These are phyloP conservation scores for Phalanger gymnotis DNA, from an alignment of 2,797 vertebrate species.

Conservation along the genomic window DNA sequence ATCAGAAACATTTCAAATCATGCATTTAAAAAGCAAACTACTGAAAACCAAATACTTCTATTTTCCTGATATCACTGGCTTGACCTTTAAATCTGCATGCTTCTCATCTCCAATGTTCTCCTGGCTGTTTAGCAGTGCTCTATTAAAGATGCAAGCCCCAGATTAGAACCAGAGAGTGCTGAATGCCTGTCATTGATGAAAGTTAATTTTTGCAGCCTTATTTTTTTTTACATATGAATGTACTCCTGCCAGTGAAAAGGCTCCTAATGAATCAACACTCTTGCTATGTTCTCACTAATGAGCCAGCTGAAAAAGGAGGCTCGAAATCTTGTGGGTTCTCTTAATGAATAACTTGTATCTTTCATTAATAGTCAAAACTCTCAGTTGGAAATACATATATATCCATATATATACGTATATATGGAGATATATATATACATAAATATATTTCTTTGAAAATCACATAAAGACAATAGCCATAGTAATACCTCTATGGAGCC, in stretches of 20 bases:
- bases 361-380: conserved; percentile 71
- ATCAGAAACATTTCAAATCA: conserved; percentile 46
- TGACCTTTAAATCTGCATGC: conserved; percentile 63
- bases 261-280: conserved; percentile 78
- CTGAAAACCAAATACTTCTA: conserved; percentile 59
- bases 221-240: conserved; percentile 64
- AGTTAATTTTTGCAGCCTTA: conserved; percentile 41
- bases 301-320: conserved; percentile 71
- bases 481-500: conserved; percentile 44
- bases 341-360: conserved; percentile 62
- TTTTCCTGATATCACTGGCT: conserved; percentile 37
- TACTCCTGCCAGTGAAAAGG: conserved; percentile 67
- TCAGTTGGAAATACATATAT: conserved; percentile 60
- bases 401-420: conserved; percentile 1
- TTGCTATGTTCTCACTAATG: conserved; percentile 71
- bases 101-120: not conserved
- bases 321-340: conserved; percentile 69
- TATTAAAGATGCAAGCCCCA: conserved; percentile 68
- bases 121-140: conserved; percentile 30
- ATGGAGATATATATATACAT: too few species aligned
- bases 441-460: conserved; percentile 68
- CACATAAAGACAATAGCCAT: conserved; percentile 60
- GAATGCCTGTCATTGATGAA: conserved; percentile 26
- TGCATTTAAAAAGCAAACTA: conserved; percentile 52
- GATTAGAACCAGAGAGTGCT: conserved; percentile 52